Percentiles rank a stretch among this genome's conserved stretches.
Evolutionary conservation across 2,797 vertebrate species (phyloP).

Genomic region (Anas capensis): DNA sequence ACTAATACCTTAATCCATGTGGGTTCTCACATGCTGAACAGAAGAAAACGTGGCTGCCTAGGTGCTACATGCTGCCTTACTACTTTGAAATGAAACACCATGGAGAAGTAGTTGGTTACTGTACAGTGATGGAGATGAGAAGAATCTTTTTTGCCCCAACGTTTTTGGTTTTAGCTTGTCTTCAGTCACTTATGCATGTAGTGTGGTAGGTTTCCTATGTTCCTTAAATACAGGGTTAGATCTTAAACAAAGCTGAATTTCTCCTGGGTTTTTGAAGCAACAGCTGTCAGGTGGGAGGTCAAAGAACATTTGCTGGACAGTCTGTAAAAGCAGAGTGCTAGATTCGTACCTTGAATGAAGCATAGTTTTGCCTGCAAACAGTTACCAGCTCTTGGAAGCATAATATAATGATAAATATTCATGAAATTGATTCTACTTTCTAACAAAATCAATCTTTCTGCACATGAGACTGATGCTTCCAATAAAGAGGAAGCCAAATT

Average conservation of each 20-base stretch:
- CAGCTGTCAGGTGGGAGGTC: background rate
- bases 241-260: background rate
- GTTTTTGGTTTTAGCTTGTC: background rate
- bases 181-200: background rate
- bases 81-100: background rate
- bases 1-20: background rate
- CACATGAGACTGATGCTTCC: background rate
- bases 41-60: background rate
- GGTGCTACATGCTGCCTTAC: background rate
- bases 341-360: background rate
- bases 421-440: background rate
- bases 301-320: background rate
- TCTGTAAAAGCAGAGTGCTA: background rate
- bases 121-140: background rate
- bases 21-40: background rate
- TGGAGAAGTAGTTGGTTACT: background rate
- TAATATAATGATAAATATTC: background rate
- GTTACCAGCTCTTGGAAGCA: background rate
- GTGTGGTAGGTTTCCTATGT: background rate
- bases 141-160: background rate
- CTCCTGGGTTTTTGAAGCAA: background rate
- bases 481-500: conserved; percentile 2
- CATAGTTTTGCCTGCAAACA: background rate
- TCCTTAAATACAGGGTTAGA: background rate
- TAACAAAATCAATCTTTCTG: background rate